These are phyloP conservation scores for Canis aureus DNA, from an alignment of 2,113 vertebrate genomes.

Conservation along the genomic window DNA sequence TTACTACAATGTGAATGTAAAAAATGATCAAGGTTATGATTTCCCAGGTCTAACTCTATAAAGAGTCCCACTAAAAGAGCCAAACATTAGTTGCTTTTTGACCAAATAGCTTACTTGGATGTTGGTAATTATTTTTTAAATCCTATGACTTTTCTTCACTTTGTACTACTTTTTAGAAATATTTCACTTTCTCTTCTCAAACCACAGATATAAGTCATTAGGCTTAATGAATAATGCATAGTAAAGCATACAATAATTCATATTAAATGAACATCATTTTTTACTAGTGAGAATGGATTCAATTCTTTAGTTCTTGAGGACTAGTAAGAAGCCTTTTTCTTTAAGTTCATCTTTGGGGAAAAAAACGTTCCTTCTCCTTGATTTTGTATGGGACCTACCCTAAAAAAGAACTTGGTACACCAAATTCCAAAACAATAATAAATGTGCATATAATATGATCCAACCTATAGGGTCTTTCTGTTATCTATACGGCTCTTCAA, in stretches of 20 bases:
- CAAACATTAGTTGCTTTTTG: neutral
- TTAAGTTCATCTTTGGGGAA: neutral
- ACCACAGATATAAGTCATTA: neutral
- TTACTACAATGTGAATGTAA: neutral
- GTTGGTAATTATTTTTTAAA: neutral
- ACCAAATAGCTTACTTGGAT: neutral
- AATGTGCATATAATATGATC: neutral
- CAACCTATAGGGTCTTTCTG: neutral
- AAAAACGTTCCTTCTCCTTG: neutral
- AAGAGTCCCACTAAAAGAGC: neutral
- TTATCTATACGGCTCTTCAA: neutral
- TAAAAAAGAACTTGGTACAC: neutral
- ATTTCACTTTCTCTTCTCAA: conserved; percentile 7
- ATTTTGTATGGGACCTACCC: neutral
- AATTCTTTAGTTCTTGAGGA: neutral
- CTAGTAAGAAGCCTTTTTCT: neutral
- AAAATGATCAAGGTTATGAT: neutral
- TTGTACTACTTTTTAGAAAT: neutral
- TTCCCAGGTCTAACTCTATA: neutral
- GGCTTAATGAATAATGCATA: neutral
- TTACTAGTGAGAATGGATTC: neutral
- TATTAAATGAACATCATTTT: neutral
- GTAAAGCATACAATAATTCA: neutral
- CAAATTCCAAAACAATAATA: neutral
- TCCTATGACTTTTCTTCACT: neutral